Evolutionary conservation across 2,888 invertebrate genomes (phyloP).

Genomic region (Sarcophaga variegata): DNA sequence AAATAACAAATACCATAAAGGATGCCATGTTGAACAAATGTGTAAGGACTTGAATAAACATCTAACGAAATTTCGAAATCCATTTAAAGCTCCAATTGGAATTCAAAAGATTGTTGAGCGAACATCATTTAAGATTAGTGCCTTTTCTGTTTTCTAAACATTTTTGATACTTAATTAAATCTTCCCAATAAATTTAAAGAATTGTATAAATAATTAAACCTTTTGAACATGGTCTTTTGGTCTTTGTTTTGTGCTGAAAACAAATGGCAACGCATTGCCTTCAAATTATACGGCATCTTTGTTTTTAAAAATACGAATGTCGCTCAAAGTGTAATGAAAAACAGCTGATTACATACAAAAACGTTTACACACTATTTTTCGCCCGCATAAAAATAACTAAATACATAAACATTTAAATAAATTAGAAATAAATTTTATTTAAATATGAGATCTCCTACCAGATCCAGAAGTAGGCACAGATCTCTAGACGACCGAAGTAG

Average conservation of each 20-base stretch:
- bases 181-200: too few relatives aligned
- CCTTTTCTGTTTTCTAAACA: not conserved
- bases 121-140: not conserved
- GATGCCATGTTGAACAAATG: not conserved
- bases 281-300: too few relatives aligned
- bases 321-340: not conserved
- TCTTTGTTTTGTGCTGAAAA: too few relatives aligned
- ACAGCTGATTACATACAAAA: slow-evolving; percentile 6
- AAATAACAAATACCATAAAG: not conserved
- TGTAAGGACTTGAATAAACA: not conserved
- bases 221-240: too few relatives aligned
- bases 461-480: slow-evolving; percentile 64
- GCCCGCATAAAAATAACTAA: not conserved
- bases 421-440: not conserved
- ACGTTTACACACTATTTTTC: slow-evolving; percentile 3
- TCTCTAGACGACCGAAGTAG: slow-evolving; percentile 36
- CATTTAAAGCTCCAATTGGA: not conserved
- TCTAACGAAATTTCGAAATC: not conserved
- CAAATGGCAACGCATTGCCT: too few relatives aligned
- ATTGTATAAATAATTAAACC: too few relatives aligned
- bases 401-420: too few relatives aligned
- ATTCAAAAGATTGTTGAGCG: not conserved
- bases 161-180: too few relatives aligned
- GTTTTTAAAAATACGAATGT: not conserved
- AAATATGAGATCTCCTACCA: slow-evolving; percentile 55